Percentiles rank a stretch among this genome's conserved stretches.
These are phyloP conservation scores for Ariopsis seemanni DNA, from an alignment of 2,113 vertebrate genomes.

Conservation along the genomic window DNA sequence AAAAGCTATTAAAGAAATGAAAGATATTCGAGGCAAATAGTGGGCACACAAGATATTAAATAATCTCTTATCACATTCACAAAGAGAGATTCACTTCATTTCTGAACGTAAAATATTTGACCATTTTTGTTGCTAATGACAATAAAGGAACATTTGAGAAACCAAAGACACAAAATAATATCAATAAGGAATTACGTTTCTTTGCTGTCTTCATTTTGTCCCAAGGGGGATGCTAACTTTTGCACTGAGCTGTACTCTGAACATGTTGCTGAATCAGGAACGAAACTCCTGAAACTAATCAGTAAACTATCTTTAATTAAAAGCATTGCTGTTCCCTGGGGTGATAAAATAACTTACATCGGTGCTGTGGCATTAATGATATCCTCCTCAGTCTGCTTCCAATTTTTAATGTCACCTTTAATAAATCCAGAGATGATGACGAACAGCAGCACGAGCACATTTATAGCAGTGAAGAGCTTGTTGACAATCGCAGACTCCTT, in stretches of 20 bases:
- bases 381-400: conserved; percentile 69
- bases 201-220: not conserved
- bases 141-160: not conserved
- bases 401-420: conserved; percentile 78
- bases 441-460: conserved; percentile 77
- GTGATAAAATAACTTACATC: conserved; percentile 45
- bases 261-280: not conserved
- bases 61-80: not conserved
- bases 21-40: too few relatives aligned
- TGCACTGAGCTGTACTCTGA: not conserved
- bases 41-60: not conserved
- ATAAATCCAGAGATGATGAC: conserved; percentile 77
- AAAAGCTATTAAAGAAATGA: too few relatives aligned
- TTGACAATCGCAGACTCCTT: conserved; percentile 82
- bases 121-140: not conserved
- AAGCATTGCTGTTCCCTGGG: not conserved
- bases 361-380: conserved; percentile 51
- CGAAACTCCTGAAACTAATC: not conserved
- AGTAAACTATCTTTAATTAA: not conserved
- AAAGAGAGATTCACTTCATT: not conserved
- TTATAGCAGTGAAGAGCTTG: conserved; percentile 82
- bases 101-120: not conserved
- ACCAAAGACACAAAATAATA: not conserved
- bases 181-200: not conserved
- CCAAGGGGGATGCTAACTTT: not conserved